Base-by-base conservation (phyloP, 30 jellyfish, hydroid and myxozoan species). In the Aurelia aurita region DNA sequence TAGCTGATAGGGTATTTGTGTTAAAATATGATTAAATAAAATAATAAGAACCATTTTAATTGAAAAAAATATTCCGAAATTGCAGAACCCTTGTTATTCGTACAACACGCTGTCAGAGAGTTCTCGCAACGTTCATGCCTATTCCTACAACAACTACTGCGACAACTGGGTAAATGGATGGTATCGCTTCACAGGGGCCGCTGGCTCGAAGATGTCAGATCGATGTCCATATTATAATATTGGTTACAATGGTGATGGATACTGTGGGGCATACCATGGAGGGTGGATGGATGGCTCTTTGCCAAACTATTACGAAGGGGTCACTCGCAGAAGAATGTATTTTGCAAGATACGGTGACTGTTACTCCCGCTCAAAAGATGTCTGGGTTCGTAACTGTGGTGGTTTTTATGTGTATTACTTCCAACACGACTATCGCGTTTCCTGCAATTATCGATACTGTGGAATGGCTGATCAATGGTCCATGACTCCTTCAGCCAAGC, bases 271-370 rank as follows among this genome's bases (percentile, higher is more conserved):
- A 1, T 61, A 34, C 57, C 32, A 15, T 28, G 34, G 18, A 12
- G 91, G 91, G 13, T 81, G 91, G 91, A 28, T 81, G 62, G 14
- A 13, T 15, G 91, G 91, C 45, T 34, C 58, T 6, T 19, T 31
- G n/a, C 91, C 91, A 67, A 9, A 23, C 58, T 53, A 34, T 21
- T 81, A 67, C 55, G 91, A 81, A 14, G 91, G 91, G 16, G 78
- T 27, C 18, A 85, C 58, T 16, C 12, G 21, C 10, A 53, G 91
- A 32, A 58, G 27, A 7, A 58, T 81, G 12, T 81, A 67, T 32
- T 81, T 81, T 44, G 91, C 91, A 8, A 20, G 60, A 43, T 22
- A 21, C 20, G 71, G 46, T 44, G 45, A 73, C 80, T 67, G 85
- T 61, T 81, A 51, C 39, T 29, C 67, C 5, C 55, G 54, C 74